Evolutionary conservation across 1,140 invertebrate genomes (phyloP).

Genomic region (Proales similis): DNA sequence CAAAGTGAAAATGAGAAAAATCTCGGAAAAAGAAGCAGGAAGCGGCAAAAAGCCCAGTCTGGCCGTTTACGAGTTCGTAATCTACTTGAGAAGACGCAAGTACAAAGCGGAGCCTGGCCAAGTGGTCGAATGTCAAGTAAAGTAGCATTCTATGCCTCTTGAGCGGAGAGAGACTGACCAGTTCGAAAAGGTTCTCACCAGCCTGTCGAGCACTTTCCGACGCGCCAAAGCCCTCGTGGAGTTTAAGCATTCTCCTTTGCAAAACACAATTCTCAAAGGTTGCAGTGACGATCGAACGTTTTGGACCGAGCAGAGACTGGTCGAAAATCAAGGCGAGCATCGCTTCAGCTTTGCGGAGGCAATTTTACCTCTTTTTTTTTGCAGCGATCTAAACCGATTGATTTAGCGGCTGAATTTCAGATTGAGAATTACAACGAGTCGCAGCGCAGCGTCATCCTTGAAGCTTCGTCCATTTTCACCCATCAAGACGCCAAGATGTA

Average conservation of each 20-base stretch:
- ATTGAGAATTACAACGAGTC: constrained; percentile 31
- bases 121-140: constrained; percentile 15
- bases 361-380: too few species aligned
- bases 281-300: constrained; percentile 2
- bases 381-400: too few species aligned
- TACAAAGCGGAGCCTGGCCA: not conserved
- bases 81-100: not conserved
- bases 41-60: too few species aligned
- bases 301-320: constrained; percentile 14
- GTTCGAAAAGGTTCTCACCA: constrained; percentile 10
- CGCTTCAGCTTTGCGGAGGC: constrained; percentile 2
- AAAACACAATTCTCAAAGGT: constrained; percentile 21
- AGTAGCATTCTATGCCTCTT: too few species aligned
- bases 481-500: constrained; percentile 3
- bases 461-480: constrained; percentile 7
- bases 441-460: constrained; percentile 12
- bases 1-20: too few species aligned
- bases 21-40: too few species aligned
- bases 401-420: too few species aligned
- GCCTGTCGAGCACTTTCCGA: constrained; percentile 15
- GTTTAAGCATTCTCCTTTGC: constrained; percentile 1
- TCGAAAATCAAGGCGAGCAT: not conserved
- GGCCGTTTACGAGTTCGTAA: constrained; percentile 4
- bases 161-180: not conserved
- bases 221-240: constrained; percentile 4